Percentiles rank a stretch among this genome's conserved stretches.
Evolutionary conservation across 2,113 vertebrate species (phyloP).

Genomic region (Pterocles orientalis): DNA sequence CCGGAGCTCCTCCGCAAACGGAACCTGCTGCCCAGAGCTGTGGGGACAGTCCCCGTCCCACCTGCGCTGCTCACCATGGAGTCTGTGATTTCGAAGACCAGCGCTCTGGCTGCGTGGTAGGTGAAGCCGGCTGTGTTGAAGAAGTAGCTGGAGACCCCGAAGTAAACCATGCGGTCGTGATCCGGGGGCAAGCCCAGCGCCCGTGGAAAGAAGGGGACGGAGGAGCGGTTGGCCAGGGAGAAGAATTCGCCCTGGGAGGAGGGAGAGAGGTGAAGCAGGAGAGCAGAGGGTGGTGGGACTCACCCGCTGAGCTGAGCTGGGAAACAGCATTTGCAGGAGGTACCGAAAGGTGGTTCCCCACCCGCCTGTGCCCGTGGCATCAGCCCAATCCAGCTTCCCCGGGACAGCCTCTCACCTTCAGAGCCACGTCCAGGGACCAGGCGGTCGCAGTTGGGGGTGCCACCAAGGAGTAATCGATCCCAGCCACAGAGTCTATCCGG

Average conservation of each 20-base stretch:
- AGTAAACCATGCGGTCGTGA: slow-evolving; percentile 72
- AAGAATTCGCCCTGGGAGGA: slow-evolving; percentile 75
- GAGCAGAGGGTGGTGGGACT: not conserved
- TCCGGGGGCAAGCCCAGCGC: not conserved
- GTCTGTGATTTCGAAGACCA: slow-evolving; percentile 51
- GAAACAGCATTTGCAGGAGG: not conserved
- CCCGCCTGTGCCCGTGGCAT: accelerated
- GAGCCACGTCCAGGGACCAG: not conserved
- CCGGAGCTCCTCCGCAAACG: accelerated
- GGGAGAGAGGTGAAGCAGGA: not conserved
- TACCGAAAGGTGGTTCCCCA: not conserved
- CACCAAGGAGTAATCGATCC: slow-evolving; percentile 72
- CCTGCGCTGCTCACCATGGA: slow-evolving; percentile 42
- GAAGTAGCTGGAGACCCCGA: slow-evolving; percentile 75
- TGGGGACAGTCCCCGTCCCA: not conserved
- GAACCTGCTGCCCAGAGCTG: accelerated
- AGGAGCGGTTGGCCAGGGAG: not conserved
- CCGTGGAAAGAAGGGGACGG: slow-evolving; percentile 22
- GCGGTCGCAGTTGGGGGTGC: not conserved
- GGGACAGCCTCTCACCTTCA: slow-evolving; percentile 73
- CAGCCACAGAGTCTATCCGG: slow-evolving; percentile 27
- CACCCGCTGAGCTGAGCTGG: not conserved
- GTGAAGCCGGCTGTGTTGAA: slow-evolving; percentile 71
- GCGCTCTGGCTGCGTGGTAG: slow-evolving; percentile 46
- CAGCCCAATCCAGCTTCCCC: not conserved